Percentiles rank a stretch among this genome's conserved stretches.
Conservation (phyloP, 2,888 invertebrate genomes). For the Melanchra persicariae region DNA sequence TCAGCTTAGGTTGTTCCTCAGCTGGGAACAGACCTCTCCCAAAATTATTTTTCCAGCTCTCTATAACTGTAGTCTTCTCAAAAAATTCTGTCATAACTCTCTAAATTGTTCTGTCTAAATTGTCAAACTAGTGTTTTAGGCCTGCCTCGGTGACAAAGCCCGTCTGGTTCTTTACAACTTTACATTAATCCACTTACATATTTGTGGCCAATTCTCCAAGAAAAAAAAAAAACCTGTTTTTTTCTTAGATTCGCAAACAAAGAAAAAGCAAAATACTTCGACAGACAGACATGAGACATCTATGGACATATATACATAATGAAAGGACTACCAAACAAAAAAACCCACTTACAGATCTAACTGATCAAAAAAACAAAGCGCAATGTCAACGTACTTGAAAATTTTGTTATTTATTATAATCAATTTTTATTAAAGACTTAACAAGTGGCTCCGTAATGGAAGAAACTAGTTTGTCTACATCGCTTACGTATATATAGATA, state of each 20-base stretch:
- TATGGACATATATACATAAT: slow-evolving; percentile 13
- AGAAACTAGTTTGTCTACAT: slow-evolving; percentile 58
- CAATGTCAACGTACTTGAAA: slow-evolving; percentile 56
- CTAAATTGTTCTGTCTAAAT: not conserved
- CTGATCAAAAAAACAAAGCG: slow-evolving; percentile 19
- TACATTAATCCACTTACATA: no score
- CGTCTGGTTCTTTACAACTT: no score
- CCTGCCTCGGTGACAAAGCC: not conserved
- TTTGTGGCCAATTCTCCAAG: no score
- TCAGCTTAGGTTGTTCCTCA: not conserved
- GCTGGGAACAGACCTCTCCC: not conserved
- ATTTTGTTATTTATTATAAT: slow-evolving; percentile 36
- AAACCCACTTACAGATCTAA: slow-evolving; percentile 1
- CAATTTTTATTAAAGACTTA: slow-evolving; percentile 39
- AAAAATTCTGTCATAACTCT: not conserved
- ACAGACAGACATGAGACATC: slow-evolving; percentile 12
- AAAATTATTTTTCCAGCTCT: not conserved
- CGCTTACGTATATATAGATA: slow-evolving; percentile 39
- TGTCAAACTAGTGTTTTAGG: not conserved
- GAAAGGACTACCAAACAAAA: not conserved
- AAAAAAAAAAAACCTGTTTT: no score
- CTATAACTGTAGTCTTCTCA: not conserved
- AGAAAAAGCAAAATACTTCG: not conserved
- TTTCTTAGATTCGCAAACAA: not conserved
- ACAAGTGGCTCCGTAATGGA: slow-evolving; percentile 37